Evolutionary conservation across 37 sponge, comb jelly and placozoan genomes (phyloP).

Genomic region (Aphrocallistes beatrix): DNA sequence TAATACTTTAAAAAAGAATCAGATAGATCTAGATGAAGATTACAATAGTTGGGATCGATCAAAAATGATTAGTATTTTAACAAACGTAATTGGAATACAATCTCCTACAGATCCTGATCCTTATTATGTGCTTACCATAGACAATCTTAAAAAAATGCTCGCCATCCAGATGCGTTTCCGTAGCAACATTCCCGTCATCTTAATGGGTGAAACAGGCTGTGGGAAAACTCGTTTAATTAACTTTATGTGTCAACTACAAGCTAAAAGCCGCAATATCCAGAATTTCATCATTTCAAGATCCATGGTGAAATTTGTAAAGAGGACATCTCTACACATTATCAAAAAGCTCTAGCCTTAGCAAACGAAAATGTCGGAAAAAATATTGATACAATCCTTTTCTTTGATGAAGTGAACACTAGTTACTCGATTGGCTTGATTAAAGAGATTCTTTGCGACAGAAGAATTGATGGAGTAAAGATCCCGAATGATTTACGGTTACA

Average conservation of each 20-base stretch:
- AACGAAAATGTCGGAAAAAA: slow-evolving; percentile 21
- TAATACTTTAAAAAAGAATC: neutral
- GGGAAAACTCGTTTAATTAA: slow-evolving; percentile 77
- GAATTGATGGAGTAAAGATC: slow-evolving; percentile 58
- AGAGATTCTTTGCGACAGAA: slow-evolving; percentile 91
- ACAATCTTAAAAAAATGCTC: slow-evolving; percentile 66
- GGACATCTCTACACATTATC: slow-evolving; percentile 30
- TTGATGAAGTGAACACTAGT: slow-evolving; percentile 98
- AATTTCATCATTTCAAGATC: no score
- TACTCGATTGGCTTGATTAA: slow-evolving; percentile 84
- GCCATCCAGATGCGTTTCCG: slow-evolving; percentile 90
- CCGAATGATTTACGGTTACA: slow-evolving; percentile 41
- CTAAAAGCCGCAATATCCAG: no score
- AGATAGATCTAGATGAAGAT: neutral
- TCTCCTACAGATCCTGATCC: slow-evolving; percentile 48
- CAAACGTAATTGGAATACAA: neutral
- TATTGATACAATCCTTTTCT: slow-evolving; percentile 81
- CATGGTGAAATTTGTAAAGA: slow-evolving; percentile 69
- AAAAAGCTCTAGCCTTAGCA: slow-evolving; percentile 40
- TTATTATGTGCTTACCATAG: slow-evolving; percentile 55
- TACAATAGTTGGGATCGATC: neutral
- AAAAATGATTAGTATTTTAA: neutral
- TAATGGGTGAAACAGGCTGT: slow-evolving; percentile 96
- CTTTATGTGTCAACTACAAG: slow-evolving; percentile 67
- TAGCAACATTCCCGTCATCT: slow-evolving; percentile 73